These are phyloP conservation scores for Rostratula benghalensis DNA, from an alignment of 2,113 vertebrate species.

Conservation along the genomic window DNA sequence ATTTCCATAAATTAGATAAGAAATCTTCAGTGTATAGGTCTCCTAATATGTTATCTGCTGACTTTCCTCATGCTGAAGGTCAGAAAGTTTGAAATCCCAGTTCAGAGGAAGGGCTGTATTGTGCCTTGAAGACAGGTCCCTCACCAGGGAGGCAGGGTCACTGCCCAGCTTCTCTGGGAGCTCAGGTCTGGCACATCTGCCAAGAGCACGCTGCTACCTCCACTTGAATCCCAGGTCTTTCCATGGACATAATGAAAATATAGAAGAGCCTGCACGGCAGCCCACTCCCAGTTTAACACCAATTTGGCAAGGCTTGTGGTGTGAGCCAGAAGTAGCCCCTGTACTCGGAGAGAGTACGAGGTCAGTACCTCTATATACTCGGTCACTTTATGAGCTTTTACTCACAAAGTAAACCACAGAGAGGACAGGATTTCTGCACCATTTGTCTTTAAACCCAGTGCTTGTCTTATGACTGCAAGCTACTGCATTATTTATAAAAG, in stretches of 20 bases:
- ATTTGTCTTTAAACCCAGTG: slow-evolving; percentile 17
- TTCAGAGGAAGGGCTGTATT: background rate
- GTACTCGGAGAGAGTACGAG: too few relatives aligned
- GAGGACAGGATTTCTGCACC: background rate
- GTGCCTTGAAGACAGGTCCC: background rate
- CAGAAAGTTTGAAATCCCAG: background rate
- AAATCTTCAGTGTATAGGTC: background rate
- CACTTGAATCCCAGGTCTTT: background rate
- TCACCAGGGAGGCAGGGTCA: background rate
- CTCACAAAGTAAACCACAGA: background rate
- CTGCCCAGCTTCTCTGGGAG: fast-evolving
- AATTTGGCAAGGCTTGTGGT: background rate
- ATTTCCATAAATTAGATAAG: slow-evolving; percentile 17
- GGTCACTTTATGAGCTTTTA: background rate
- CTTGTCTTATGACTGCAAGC: background rate
- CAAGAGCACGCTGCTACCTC: background rate
- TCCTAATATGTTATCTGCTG: background rate
- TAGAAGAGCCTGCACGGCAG: background rate
- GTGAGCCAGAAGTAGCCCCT: background rate
- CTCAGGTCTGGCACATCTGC: background rate
- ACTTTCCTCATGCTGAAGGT: background rate
- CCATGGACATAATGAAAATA: fast-evolving
- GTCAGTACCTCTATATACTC: background rate
- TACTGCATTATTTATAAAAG: slow-evolving; percentile 56
- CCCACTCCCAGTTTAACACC: background rate